Evolutionary conservation across 2,113 vertebrate genomes (phyloP).

Genomic region (Ceyx margarethae): DNA sequence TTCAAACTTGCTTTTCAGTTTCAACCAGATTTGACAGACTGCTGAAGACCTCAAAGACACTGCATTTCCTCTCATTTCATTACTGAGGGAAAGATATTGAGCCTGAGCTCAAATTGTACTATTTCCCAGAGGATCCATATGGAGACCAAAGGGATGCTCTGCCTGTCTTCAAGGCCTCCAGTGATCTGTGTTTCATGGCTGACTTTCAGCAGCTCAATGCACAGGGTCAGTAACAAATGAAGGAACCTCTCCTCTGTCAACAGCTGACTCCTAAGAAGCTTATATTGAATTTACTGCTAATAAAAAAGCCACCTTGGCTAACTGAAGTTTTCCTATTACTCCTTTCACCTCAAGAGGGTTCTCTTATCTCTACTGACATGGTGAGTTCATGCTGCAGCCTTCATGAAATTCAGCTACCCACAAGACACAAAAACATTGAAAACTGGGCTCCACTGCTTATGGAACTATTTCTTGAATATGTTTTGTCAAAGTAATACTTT

Average conservation of each 20-base stretch:
- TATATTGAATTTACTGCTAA: neutral
- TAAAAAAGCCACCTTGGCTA: rapidly evolving
- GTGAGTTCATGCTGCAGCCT: neutral
- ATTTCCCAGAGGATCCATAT: neutral
- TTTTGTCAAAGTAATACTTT: neutral
- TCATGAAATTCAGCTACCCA: neutral
- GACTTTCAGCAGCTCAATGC: neutral
- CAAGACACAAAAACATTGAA: neutral
- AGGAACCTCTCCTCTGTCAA: neutral
- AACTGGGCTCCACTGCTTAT: neutral
- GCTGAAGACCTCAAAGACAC: neutral
- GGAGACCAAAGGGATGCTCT: neutral
- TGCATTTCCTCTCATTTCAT: neutral
- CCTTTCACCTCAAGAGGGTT: neutral
- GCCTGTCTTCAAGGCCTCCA: neutral
- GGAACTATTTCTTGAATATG: neutral
- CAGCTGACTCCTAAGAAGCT: neutral
- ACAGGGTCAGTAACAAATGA: neutral
- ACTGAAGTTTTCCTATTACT: neutral
- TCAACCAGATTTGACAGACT: neutral
- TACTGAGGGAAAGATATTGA: neutral
- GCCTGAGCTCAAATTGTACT: neutral
- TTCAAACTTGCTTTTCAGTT: neutral
- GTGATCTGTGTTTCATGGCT: neutral
- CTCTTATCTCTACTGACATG: neutral